These are phyloP conservation scores for Nectonema munidae DNA, from an alignment of 2,888 invertebrate genomes.

Conservation along the genomic window DNA sequence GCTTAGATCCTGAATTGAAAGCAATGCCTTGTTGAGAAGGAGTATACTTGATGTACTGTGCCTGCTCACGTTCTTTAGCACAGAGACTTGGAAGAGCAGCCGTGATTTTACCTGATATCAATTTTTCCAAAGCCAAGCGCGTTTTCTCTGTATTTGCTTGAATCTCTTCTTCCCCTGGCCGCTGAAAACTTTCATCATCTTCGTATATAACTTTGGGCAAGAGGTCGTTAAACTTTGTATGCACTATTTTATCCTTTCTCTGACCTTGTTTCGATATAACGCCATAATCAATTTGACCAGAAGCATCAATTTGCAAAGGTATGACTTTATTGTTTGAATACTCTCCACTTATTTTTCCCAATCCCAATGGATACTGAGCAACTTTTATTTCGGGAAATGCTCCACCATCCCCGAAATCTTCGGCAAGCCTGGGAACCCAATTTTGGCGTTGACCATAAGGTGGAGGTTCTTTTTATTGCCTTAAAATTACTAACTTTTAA, in stretches of 20 bases:
- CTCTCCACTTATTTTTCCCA: constrained; percentile 43
- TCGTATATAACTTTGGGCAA: constrained; percentile 56
- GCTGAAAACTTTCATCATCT: constrained; percentile 63
- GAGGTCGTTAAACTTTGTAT: constrained; percentile 62
- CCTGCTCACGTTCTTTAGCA: constrained; percentile 61
- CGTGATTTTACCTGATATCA: constrained; percentile 38
- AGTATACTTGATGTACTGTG: constrained; percentile 84
- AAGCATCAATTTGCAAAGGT: constrained; percentile 41
- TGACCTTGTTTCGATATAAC: constrained; percentile 73
- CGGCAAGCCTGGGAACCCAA: constrained; percentile 54
- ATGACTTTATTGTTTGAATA: constrained; percentile 6
- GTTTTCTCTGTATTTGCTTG: constrained; percentile 63
- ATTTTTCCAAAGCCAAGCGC: constrained; percentile 46
- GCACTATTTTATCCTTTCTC: constrained; percentile 68
- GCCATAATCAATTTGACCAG: constrained; percentile 58
- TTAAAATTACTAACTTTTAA: neutral
- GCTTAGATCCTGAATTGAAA: constrained; percentile 83
- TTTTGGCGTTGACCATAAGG: constrained; percentile 75
- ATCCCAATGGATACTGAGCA: constrained; percentile 68
- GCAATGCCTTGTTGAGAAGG: constrained; percentile 75
- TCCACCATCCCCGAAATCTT: constrained; percentile 61
- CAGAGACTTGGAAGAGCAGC: constrained; percentile 82
- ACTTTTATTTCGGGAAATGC: constrained; percentile 87
- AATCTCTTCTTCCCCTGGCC: constrained; percentile 51
- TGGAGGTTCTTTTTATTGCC: constrained; percentile 28